Evolutionary conservation across 1,140 invertebrate species (phyloP), one percentile per base, ranked within the genome.

Genomic region (Whitmania pigra): DNA sequence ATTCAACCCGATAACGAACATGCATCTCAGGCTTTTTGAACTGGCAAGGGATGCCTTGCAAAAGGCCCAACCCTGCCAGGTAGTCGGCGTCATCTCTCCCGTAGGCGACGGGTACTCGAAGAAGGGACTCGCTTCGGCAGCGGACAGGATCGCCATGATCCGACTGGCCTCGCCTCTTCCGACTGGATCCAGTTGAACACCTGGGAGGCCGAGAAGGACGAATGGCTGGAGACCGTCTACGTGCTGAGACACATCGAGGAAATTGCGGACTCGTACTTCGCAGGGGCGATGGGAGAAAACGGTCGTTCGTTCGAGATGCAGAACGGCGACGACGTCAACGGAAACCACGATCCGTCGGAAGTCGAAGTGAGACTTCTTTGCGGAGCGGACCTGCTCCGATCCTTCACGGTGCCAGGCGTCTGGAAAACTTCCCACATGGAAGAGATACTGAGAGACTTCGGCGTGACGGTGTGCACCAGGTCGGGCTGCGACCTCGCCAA

Each of bases 11-110:
- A 89, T 92, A 17, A 98, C 94, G 20, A 90, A 91, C 77, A 95
- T 97, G 92, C 95, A 98, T 84, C 84, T 98, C 73, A 85, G 94
- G 81, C 90, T 98, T 90, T 96, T 98, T 84, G 94, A 97, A 86
- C 87, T 96, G 72, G 94, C 93, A 0, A 85, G 87, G 77, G 93
- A 98, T 84, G 87, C 90, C 79, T 85, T 97, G 27, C 87, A 93
- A 74, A 86, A 87, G 76, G 83, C 88, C 75, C 89, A 89, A 0
- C 83, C 86, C 15, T 87, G 88, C 75, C 82, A 87, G 73, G 92
- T 97, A 0, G 85, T 95, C 6, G 94, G 93, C 0, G 88, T 97
- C 5, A 88, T 97, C 69, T 96, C 93, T 2, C 94, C 94, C 40
- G 92, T 94, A 0, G 90, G 93, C 81, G 94, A 97, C 84, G 87